Evolutionary conservation across 2,113 vertebrate genomes (phyloP), one percentile per base, ranked within the genome.

Genomic region (Conger conger): DNA sequence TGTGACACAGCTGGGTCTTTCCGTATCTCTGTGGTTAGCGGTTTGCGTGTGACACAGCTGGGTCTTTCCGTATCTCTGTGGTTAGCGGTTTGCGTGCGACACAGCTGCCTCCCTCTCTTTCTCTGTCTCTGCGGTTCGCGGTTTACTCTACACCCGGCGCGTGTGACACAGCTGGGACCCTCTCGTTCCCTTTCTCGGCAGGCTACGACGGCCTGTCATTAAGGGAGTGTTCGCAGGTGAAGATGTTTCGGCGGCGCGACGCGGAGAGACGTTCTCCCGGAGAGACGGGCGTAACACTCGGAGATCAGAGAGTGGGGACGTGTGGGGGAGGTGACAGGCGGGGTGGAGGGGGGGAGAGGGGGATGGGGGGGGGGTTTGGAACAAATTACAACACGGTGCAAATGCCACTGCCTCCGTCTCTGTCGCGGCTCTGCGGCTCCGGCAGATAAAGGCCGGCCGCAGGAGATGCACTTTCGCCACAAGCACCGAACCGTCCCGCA

Each of bases 141-240:
- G 27, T 80, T 80, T 50, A 80, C 79, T 50, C 9, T n/a, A 42
- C 27, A 15, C 38, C 79, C 79, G 18, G 23, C 6, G 30, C n/a
- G 30, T 13, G 45, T 15, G 11, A 8, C 45, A 50, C 45, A 50
- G 45, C 6, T 50, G 45, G 45, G 1, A 1, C 45, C 45, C 45
- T 50, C 45, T 50, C 45, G 11, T 7, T 15, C 45, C 11, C 7
- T 50, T 50, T 50, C 11, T 50, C 11, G 11, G 8, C 45, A 1
- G 45, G 6, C 15, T 50, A 50, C 17, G 35, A 18, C 80, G 36
- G 82, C 82, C 42, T 89, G 83, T 85, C 87, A 86, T 87, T 86
- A 88, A 88, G 85, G 79, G 80, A 90, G 83, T 85, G 83, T 78
- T 90, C 38, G 35, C 35, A 82, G 83, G 83, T 82, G 73, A 54